phyloP scores from a whole-genome alignment of 1,140 invertebrate species.

The Popillia japonica region DNA sequence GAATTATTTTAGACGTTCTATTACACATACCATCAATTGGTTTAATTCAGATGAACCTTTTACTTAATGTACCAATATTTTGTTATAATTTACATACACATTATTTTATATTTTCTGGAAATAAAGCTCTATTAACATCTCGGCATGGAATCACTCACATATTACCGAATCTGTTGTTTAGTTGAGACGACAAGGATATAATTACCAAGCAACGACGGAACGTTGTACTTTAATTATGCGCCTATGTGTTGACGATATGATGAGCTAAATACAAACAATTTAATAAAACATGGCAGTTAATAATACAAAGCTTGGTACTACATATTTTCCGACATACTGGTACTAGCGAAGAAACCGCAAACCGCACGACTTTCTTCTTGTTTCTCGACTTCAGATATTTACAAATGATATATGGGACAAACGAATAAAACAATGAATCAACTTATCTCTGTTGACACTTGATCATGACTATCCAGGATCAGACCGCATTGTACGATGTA shows the following conservation, averaged over 20 bases:
- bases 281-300: not conserved
- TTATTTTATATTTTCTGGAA: no score
- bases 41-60: no score
- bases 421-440: constrained; percentile 44
- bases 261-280: not conserved
- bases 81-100: no score
- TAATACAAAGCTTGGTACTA: not conserved
- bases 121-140: no score
- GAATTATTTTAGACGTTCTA: no score
- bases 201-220: not conserved
- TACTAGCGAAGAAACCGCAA: not conserved
- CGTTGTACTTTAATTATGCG: not conserved
- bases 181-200: no score
- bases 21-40: no score
- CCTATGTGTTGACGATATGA: not conserved
- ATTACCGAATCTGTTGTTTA: no score
- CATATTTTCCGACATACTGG: not conserved
- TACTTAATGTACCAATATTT: no score
- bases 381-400: constrained; percentile 23
- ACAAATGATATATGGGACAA: constrained; percentile 37
- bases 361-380: not conserved
- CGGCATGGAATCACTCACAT: no score
- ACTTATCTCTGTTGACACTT: constrained; percentile 44
- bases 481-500: constrained; percentile 41
- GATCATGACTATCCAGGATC: constrained; percentile 38